Evolutionary conservation across 2,113 vertebrate species (phyloP), one percentile per base, ranked within the genome.

Genomic region (Indicator indicator): DNA sequence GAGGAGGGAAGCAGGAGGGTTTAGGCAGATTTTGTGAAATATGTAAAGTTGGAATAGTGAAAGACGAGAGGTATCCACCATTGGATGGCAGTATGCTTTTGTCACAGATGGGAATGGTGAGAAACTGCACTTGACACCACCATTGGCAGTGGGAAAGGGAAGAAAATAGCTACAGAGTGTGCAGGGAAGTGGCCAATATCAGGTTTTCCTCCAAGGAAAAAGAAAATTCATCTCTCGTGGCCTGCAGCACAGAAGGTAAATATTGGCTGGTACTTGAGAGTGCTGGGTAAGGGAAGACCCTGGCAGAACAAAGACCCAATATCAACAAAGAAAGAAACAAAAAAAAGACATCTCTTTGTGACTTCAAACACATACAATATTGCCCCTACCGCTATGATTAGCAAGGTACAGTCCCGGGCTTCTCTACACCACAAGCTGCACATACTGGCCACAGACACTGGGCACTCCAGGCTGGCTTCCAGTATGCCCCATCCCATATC

Each of bases 401-500:
- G 48, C 0, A 0, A 68, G 7, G 8, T 19, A 17, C 6, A 52
- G 26, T 56, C 59, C 44, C 55, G 79, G 42, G 42, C 67, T 78
- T 76, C 80, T 55, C 40, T 12, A 12, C 0, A 0, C 26, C 50
- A 33, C 27, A 38, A 10, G 21, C 44, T 38, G 54, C 78, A 46
- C 1, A 1, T 48, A 58, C 68, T 14, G 14, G 63, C 44, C 1
- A 0, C 2, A 1, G 46, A 44, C 1, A 2, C 36, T 1, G 1
- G 52, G 56, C 80, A 55, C 32, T 24, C 12, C 1, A 0, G 12
- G 18, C 56, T 78, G 73, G 17, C 23, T 74, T 70, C 60, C 73
- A 70, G 20, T 27, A 36, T 1, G 0, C 7, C 27, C 62, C 48
- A 64, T 27, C 50, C 54, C 0, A 0, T 3, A 2, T 16, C 48